A percentile compares a stretch with the other conserved stretches of the same genome.
These are phyloP conservation scores for Andrena bucephala DNA, from an alignment of 2,888 invertebrate species.

Conservation along the genomic window DNA sequence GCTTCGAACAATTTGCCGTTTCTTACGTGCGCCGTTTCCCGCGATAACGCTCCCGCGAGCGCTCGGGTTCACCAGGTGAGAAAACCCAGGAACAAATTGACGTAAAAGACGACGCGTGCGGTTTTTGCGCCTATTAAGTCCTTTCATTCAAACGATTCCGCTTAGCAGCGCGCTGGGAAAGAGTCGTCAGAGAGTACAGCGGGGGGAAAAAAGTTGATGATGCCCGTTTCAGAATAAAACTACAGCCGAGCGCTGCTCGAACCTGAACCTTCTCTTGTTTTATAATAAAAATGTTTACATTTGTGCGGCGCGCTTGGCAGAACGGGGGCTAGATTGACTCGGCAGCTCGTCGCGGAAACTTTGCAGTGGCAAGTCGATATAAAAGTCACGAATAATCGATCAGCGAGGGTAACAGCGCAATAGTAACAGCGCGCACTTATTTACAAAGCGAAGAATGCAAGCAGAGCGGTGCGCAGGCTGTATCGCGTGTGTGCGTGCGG, in stretches of 20 bases:
- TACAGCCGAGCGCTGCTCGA: not conserved
- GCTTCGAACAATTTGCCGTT: constrained; percentile 33
- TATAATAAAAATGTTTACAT: too few species aligned
- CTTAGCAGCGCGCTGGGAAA: constrained; percentile 38
- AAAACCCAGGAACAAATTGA: constrained; percentile 50
- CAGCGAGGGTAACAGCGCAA: constrained; percentile 24
- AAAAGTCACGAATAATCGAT: not conserved
- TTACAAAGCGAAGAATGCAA: constrained; percentile 39
- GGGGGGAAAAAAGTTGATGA: constrained; percentile 1
- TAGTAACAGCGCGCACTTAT: constrained; percentile 37
- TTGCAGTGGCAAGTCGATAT: not conserved
- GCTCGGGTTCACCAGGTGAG: constrained; percentile 11
- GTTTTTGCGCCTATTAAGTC: constrained; percentile 45
- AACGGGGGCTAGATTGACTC: not conserved
- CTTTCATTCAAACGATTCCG: constrained; percentile 43
- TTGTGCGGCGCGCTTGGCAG: not conserved
- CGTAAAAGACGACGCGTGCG: constrained; percentile 27
- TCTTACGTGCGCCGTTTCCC: constrained; percentile 30
- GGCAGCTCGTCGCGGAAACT: not conserved
- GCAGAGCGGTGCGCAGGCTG: constrained; percentile 42
- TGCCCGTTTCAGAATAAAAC: not conserved
- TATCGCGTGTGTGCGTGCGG: constrained; percentile 28
- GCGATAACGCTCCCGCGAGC: constrained; percentile 29
- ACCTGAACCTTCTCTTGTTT: not conserved
- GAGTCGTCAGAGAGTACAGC: not conserved